These are phyloP conservation scores for Elegia similella DNA, from an alignment of 2,888 invertebrate species.

Conservation along the genomic window DNA sequence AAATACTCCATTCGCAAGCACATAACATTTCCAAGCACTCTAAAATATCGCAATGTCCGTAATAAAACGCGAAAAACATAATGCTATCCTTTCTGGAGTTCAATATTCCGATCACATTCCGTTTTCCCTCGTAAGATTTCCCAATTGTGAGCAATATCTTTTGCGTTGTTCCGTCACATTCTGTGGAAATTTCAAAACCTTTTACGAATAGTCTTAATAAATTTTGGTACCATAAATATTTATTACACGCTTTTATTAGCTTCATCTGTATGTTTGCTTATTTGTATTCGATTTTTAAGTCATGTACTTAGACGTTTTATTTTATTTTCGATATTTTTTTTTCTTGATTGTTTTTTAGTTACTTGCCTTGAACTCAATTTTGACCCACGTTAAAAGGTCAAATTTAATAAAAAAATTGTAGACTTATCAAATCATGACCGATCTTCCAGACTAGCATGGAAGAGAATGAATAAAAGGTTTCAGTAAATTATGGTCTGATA, in stretches of 20 bases:
- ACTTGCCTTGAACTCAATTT: no score
- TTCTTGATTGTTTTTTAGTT: no score
- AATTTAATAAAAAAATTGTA: no score
- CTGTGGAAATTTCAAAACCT: background rate
- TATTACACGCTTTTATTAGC: constrained; percentile 1
- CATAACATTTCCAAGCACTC: no score
- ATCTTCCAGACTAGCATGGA: no score
- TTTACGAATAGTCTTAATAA: background rate
- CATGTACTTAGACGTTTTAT: no score
- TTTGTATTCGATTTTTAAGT: no score
- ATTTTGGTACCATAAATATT: background rate
- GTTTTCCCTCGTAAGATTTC: background rate
- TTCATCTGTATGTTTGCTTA: no score
- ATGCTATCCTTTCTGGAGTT: background rate
- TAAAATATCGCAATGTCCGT: background rate
- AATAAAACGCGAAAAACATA: background rate
- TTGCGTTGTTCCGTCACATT: constrained; percentile 1
- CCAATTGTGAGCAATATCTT: background rate
- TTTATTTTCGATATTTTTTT: no score
- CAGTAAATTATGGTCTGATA: background rate
- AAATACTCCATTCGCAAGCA: no score
- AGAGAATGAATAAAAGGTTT: background rate
- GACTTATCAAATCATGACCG: no score
- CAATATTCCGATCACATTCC: background rate
- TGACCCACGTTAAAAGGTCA: no score